These are phyloP conservation scores for Ichneumoninae sp. DNA, from an alignment of 2,888 invertebrate species.

Conservation along the genomic window DNA sequence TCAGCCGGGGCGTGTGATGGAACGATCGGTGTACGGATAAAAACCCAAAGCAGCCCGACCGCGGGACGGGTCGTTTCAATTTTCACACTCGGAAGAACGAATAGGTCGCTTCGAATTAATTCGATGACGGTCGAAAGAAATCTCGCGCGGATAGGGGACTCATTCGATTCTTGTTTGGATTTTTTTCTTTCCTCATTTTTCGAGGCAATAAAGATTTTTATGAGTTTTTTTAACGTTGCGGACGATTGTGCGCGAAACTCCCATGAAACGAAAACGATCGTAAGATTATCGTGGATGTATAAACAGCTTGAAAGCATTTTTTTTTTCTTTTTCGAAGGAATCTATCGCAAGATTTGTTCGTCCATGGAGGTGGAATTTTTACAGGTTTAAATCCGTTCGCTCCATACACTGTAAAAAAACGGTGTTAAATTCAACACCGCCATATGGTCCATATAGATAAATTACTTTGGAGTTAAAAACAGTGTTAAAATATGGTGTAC, in stretches of 20 bases:
- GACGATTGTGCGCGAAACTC: not conserved
- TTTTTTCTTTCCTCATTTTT: not conserved
- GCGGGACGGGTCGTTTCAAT: conserved; percentile 47
- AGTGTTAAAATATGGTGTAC: too few relatives aligned
- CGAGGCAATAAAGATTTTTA: not conserved
- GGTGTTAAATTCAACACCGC: too few relatives aligned
- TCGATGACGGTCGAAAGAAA: conserved; percentile 45
- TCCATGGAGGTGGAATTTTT: too few relatives aligned
- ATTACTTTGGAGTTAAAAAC: too few relatives aligned
- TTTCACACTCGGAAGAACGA: conserved; percentile 55
- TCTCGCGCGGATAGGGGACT: not conserved
- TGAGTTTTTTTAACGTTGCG: not conserved
- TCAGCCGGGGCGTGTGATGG: conserved; percentile 31
- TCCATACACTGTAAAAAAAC: too few relatives aligned
- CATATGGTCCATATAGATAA: too few relatives aligned
- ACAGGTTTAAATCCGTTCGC: too few relatives aligned
- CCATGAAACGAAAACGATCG: too few relatives aligned
- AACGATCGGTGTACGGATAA: conserved; percentile 41
- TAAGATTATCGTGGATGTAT: too few relatives aligned
- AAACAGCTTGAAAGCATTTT: too few relatives aligned
- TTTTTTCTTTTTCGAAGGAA: too few relatives aligned
- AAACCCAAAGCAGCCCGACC: conserved; percentile 33
- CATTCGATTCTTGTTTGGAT: conserved; percentile 25
- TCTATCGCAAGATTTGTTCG: too few relatives aligned
- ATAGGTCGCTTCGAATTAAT: conserved; percentile 52